Percentiles rank a stretch among this genome's conserved stretches.
These are phyloP conservation scores for Xiphophorus birchmanni DNA, from an alignment of 2,797 vertebrate genomes.

Conservation along the genomic window DNA sequence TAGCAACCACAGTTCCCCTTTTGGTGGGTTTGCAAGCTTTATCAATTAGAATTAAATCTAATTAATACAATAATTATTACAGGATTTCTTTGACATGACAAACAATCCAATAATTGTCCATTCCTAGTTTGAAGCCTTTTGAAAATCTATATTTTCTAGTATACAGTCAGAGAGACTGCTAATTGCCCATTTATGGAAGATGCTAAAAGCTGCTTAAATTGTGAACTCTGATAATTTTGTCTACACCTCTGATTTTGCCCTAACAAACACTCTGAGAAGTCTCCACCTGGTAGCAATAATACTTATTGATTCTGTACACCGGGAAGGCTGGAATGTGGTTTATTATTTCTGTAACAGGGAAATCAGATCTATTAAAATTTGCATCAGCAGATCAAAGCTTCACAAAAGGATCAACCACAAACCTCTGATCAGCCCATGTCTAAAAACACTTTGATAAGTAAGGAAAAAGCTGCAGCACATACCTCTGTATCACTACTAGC, in stretches of 20 bases:
- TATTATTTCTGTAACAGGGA: background rate
- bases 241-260: background rate
- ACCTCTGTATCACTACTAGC: slow-evolving; percentile 64
- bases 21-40: no score
- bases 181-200: background rate
- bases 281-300: background rate
- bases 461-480: slow-evolving; percentile 47
- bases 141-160: background rate
- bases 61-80: no score
- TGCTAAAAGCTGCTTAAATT: background rate
- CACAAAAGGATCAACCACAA: background rate
- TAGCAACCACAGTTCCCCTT: no score
- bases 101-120: background rate
- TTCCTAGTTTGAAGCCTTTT: background rate
- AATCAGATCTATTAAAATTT: background rate
- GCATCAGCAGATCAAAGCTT: background rate
- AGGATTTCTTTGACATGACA: no score
- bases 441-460: slow-evolving; percentile 18
- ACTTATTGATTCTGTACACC: background rate
- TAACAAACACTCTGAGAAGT: background rate
- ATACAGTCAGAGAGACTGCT: background rate
- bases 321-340: background rate
- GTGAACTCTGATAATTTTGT: background rate
- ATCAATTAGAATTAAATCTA: no score
- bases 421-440: background rate